Base-by-base conservation (phyloP, 2,888 invertebrate genomes). In the Adineta ricciae region DNA sequence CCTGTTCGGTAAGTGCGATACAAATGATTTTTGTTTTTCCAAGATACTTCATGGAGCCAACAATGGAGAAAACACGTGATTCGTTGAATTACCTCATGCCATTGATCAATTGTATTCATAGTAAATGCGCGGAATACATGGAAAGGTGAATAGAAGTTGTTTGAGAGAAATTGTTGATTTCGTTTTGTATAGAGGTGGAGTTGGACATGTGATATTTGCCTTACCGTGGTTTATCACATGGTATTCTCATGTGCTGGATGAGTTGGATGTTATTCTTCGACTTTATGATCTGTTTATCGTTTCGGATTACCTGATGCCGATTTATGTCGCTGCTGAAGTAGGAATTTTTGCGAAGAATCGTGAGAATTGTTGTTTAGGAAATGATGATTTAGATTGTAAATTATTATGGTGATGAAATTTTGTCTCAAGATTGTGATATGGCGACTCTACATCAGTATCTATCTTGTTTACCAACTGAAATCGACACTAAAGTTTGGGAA, bases 171-270 rank as follows among this genome's bases (percentile, higher is more conserved):
- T 21, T 78, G 14, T 46, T 36, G 52, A 32, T 8, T 49, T 41
- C 36, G n/a, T 32, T 83, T 64, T 72, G 38, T 52, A 32, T 85
- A 90, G 90, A 84, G 90, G 95, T 46, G 93, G 93, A 87, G 94
- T 96, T 84, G 96, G 96, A 19, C 64, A 64, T 86, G 95, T 95
- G 0, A 94, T 96, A 92, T 98, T 98, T 92, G 96, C 96, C 72
- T 91, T 99, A 86, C 96, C 96, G 4, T 99, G 98, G 95, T 95
- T 95, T 90, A 93, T 99, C 88, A 98, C 98, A 1, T 99, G 98
- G 98, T 99, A 96, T 91, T 96, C 97, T 21, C 98, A 98, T 92
- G 96, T 95, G 87, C 93, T 97, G 84, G 95, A 95, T 89, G 94
- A 95, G 88, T 95, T 97, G 91, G 91, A 94, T 87, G 94, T 94